Percentiles rank a stretch among this genome's conserved stretches.
Conservation (phyloP, 2,797 vertebrate genomes). For the Okamejei kenojei region DNA sequence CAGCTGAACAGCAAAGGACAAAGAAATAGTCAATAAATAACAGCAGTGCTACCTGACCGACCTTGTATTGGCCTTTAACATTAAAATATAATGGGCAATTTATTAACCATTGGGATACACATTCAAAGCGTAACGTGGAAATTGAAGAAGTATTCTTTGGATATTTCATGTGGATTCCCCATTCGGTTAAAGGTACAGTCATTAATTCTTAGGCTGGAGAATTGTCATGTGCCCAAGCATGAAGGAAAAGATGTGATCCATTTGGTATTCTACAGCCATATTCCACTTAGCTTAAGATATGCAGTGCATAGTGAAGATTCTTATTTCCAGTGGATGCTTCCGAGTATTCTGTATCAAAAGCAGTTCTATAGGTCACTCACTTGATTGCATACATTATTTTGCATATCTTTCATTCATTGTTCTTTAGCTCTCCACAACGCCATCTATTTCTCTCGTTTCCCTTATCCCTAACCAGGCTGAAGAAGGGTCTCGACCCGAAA, state of each 20-base stretch:
- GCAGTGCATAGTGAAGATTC: not conserved
- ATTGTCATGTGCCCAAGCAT: not conserved
- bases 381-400: too few species aligned
- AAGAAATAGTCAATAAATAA: not conserved
- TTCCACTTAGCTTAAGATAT: not conserved
- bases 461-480: too few species aligned
- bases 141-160: not conserved
- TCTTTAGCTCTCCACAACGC: too few species aligned
- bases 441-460: too few species aligned
- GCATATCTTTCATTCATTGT: too few species aligned
- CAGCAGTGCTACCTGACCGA: not conserved
- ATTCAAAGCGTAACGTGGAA: not conserved
- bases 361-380: not conserved
- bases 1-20: slow-evolving; percentile 8
- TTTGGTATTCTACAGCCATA: not conserved
- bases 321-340: not conserved
- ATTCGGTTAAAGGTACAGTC: not conserved
- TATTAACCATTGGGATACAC: too few species aligned
- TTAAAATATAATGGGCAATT: not conserved
- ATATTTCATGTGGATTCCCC: not conserved
- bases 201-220: not conserved
- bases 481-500: too few species aligned
- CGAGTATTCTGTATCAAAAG: not conserved
- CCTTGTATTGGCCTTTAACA: slow-evolving; percentile 10
- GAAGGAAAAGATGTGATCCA: not conserved